These are phyloP conservation scores for Lacanobia oleracea DNA, from an alignment of 2,888 invertebrate genomes.

Conservation along the genomic window DNA sequence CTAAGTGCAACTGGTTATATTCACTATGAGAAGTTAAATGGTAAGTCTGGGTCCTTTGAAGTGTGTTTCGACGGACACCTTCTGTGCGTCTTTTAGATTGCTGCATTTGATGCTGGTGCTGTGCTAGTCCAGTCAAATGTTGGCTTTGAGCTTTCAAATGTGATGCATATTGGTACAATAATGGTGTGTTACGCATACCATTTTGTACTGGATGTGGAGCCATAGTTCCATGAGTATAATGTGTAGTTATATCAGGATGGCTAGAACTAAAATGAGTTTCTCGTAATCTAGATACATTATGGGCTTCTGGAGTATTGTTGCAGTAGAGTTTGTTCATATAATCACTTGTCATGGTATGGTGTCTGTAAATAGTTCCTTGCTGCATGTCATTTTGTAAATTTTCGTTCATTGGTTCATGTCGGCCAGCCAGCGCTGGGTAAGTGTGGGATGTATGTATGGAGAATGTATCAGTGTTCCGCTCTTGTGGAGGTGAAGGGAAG, in stretches of 20 bases:
- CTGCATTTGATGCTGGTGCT: constrained; percentile 82
- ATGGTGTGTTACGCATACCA: constrained; percentile 81
- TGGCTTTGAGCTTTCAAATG: constrained; percentile 87
- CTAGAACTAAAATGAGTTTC: constrained; percentile 89
- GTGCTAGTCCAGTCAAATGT: constrained; percentile 82
- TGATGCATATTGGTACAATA: constrained; percentile 88
- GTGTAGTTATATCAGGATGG: constrained; percentile 87
- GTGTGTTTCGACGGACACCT: constrained; percentile 82
- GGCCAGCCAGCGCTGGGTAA: constrained; percentile 83
- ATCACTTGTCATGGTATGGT: constrained; percentile 86
- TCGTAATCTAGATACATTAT: constrained; percentile 83
- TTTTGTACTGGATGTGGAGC: constrained; percentile 78
- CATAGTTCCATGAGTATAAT: constrained; percentile 80
- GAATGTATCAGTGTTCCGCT: constrained; percentile 85
- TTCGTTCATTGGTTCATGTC: constrained; percentile 79
- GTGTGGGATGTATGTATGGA: constrained; percentile 88
- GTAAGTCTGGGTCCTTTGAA: constrained; percentile 88
- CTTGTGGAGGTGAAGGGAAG: constrained; percentile 87
- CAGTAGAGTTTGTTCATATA: constrained; percentile 87
- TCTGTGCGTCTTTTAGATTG: constrained; percentile 82
- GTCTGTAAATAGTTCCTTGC: constrained; percentile 79
- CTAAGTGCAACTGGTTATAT: constrained; percentile 85
- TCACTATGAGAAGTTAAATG: constrained; percentile 89
- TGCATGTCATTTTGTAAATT: constrained; percentile 80
- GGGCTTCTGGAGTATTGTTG: constrained; percentile 81